phyloP scores from a whole-genome alignment of 2,113 vertebrate genomes.

The Pachyramphus minor region DNA sequence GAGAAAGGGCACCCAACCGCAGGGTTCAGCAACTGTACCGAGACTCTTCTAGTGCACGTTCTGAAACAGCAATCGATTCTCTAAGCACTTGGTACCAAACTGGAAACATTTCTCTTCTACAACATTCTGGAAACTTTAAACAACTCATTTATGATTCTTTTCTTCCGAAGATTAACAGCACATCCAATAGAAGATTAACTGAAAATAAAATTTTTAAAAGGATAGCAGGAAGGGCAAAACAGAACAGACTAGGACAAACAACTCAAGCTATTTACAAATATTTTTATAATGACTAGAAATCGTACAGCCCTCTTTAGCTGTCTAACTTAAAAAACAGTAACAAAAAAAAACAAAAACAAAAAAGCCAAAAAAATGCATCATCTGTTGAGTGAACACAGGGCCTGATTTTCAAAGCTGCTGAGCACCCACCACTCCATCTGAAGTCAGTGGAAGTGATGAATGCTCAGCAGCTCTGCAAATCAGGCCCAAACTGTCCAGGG shows the following conservation, averaged over 20 bases:
- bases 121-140: slow-evolving; percentile 17
- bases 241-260: slow-evolving; percentile 4
- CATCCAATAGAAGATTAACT: background rate
- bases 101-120: background rate
- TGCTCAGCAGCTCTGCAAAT: background rate
- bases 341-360: background rate
- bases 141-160: slow-evolving; percentile 3
- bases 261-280: slow-evolving; percentile 45
- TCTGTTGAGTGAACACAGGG: background rate
- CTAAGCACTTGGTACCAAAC: slow-evolving; percentile 38
- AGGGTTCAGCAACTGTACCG: background rate
- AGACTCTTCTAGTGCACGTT: background rate
- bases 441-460: slow-evolving; percentile 15
- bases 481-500: background rate
- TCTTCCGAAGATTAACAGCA: background rate
- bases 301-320: slow-evolving; percentile 29
- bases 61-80: slow-evolving; percentile 15
- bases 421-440: slow-evolving; percentile 14
- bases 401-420: slow-evolving; percentile 17
- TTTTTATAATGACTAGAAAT: slow-evolving; percentile 41
- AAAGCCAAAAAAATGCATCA: background rate
- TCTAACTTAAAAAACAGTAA: slow-evolving; percentile 30
- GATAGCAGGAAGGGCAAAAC: background rate
- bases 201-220: background rate
- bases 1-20: background rate